Conservation (phyloP, 2,113 vertebrate genomes). For the Colistium nudipinnis region DNA sequence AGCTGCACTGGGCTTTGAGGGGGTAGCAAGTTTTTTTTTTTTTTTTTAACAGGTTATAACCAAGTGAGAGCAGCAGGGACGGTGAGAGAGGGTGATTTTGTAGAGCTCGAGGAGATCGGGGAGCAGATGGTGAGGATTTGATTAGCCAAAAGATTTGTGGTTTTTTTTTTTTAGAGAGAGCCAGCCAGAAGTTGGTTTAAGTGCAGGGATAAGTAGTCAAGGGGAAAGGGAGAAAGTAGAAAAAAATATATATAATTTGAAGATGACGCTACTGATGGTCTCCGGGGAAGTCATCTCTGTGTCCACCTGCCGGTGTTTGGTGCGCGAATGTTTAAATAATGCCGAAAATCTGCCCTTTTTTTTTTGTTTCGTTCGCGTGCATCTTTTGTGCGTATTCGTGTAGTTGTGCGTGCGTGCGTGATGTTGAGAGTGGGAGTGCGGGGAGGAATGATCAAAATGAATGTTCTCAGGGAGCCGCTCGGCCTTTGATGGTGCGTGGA, state of each 20-base stretch:
- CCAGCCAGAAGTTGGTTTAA: slow-evolving; percentile 32
- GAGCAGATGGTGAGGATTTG: slow-evolving; percentile 60
- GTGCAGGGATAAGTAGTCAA: not conserved
- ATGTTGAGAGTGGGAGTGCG: slow-evolving; percentile 12
- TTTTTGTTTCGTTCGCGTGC: not conserved
- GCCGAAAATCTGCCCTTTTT: not conserved
- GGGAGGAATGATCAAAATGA: slow-evolving; percentile 39
- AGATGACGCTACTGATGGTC: not conserved
- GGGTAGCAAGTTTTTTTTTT: slow-evolving; percentile 4
- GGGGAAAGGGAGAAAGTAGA: slow-evolving; percentile 13
- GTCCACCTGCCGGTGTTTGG: not conserved
- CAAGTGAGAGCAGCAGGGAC: slow-evolving; percentile 14
- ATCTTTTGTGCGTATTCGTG: not conserved
- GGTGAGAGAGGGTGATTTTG: slow-evolving; percentile 4
- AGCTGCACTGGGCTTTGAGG: not conserved
- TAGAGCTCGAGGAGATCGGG: slow-evolving; percentile 24
- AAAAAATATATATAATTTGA: slow-evolving; percentile 12
- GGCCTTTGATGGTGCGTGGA: slow-evolving; percentile 62
- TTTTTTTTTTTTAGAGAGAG: slow-evolving; percentile 51
- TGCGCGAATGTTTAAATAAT: not conserved
- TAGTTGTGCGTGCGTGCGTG: not conserved
- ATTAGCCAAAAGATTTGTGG: slow-evolving; percentile 45
- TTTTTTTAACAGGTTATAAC: too few relatives aligned
- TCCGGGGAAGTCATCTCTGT: slow-evolving; percentile 10
- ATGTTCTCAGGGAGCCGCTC: slow-evolving; percentile 31